phyloP scores from a whole-genome alignment of 2,888 invertebrate genomes.

The Gortyna flavago region DNA sequence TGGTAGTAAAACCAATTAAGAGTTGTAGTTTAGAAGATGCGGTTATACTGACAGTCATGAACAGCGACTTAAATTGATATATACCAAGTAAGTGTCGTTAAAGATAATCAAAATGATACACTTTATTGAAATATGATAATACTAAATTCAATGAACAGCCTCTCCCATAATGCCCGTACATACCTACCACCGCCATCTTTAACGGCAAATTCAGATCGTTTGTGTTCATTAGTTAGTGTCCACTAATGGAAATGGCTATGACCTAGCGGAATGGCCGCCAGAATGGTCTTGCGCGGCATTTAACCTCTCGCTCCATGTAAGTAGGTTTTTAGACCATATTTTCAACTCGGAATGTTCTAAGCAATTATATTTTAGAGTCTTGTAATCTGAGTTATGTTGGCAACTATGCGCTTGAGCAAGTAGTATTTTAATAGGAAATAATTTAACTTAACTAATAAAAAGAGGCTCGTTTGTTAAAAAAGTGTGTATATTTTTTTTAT shows the following conservation, averaged over 20 bases:
- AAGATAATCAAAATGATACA: background rate
- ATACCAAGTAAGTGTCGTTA: background rate
- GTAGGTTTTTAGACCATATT: constrained; percentile 60
- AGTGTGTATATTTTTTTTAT: background rate
- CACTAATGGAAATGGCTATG: constrained; percentile 83
- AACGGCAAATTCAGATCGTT: constrained; percentile 78
- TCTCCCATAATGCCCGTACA: constrained; percentile 37
- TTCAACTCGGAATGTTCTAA: constrained; percentile 47
- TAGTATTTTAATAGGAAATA: background rate
- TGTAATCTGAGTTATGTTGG: constrained; percentile 42
- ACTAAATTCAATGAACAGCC: constrained; percentile 42
- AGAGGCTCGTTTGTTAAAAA: too few species aligned
- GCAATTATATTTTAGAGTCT: constrained; percentile 53
- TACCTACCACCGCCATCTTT: constrained; percentile 67
- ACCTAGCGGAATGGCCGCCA: constrained; percentile 77
- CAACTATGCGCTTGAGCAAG: background rate
- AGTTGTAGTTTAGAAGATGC: background rate
- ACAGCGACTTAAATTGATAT: background rate
- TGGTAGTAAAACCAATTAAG: too few species aligned
- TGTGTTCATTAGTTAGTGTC: constrained; percentile 86
- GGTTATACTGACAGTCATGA: background rate
- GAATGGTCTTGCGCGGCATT: constrained; percentile 78
- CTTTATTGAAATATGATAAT: constrained; percentile 8
- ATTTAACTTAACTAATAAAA: background rate
- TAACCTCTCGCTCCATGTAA: constrained; percentile 74